phyloP scores from a whole-genome alignment of 2,113 vertebrate species.

The Phyllopteryx taeniolatus region DNA sequence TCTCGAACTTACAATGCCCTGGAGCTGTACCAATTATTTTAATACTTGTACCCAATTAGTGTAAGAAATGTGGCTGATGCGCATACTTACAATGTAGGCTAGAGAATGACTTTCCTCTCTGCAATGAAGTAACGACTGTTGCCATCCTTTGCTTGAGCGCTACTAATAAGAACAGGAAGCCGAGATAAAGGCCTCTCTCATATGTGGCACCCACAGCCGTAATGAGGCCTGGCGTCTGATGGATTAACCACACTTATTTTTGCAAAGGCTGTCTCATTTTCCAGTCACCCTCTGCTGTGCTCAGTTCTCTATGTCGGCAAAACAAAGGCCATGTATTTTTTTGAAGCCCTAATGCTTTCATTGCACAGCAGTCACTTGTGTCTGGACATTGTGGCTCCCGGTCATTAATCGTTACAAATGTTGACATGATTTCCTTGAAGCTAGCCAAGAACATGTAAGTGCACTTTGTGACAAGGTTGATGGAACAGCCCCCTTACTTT shows the following conservation, averaged over 20 bases:
- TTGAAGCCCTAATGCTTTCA: slow-evolving; percentile 35
- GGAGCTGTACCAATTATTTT: not conserved
- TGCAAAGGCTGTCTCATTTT: slow-evolving; percentile 57
- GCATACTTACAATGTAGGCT: slow-evolving; percentile 30
- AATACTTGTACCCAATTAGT: not conserved
- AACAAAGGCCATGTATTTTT: slow-evolving; percentile 42
- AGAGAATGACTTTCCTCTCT: slow-evolving; percentile 49
- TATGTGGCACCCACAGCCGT: slow-evolving; percentile 52
- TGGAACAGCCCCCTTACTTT: slow-evolving; percentile 6
- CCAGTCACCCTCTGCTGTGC: slow-evolving; percentile 34
- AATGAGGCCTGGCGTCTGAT: slow-evolving; percentile 69
- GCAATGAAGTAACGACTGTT: slow-evolving; percentile 27
- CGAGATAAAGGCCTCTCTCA: slow-evolving; percentile 57
- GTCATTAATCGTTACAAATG: slow-evolving; percentile 48
- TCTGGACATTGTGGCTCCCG: slow-evolving; percentile 22
- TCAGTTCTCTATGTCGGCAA: slow-evolving; percentile 13
- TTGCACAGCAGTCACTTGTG: slow-evolving; percentile 24
- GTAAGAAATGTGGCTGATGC: not conserved
- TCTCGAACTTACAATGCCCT: not conserved
- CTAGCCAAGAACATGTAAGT: slow-evolving; percentile 13
- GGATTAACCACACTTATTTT: slow-evolving; percentile 64
- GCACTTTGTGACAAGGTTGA: slow-evolving; percentile 12
- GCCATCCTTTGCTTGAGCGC: slow-evolving; percentile 39
- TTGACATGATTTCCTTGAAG: slow-evolving; percentile 38
- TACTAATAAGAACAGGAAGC: slow-evolving; percentile 66